A percentile compares a stretch with the other conserved stretches of the same genome.
phyloP scores from a whole-genome alignment of 2,797 vertebrate genomes.

The Schizopygopsis malacanthus region DNA sequence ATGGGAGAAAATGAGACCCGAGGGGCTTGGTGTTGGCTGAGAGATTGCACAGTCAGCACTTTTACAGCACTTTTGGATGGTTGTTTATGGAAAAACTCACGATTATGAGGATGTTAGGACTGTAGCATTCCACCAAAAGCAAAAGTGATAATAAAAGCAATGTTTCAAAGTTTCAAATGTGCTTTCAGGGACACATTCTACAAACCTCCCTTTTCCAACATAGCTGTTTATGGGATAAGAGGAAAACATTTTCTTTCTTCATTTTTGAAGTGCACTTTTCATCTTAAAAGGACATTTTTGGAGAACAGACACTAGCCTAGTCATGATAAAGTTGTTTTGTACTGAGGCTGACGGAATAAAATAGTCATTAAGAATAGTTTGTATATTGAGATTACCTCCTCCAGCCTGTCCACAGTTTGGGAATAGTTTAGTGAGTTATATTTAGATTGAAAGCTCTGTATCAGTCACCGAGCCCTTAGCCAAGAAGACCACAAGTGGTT shows the following conservation, averaged over 20 bases:
- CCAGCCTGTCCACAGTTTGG: conserved; percentile 42
- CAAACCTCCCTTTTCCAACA: background rate
- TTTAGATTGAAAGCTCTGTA: conserved; percentile 59
- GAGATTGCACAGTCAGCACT: conserved; percentile 57
- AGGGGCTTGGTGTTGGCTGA: conserved; percentile 57
- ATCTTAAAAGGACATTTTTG: conserved; percentile 6
- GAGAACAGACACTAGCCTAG: background rate
- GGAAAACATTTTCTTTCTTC: background rate
- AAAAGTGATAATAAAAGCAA: conserved; percentile 13
- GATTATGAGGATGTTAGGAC: background rate
- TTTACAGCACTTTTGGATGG: background rate
- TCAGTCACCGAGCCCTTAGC: conserved; percentile 52
- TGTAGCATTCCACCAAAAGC: background rate
- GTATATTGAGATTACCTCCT: background rate
- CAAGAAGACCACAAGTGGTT: conserved; percentile 57
- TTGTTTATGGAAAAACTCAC: conserved; percentile 12
- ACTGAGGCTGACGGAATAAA: background rate
- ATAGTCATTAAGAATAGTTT: background rate
- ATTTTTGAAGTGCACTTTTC: background rate
- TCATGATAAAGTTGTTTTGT: conserved; percentile 15
- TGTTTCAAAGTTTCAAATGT: conserved; percentile 20
- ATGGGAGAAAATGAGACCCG: conserved; percentile 38
- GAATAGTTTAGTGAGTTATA: conserved; percentile 60
- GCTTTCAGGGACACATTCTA: background rate
- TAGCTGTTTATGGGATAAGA: conserved; percentile 7